A percentile compares a stretch with the other conserved stretches of the same genome.
These are phyloP conservation scores for Natator depressus DNA, from an alignment of 2,113 vertebrate species.

Conservation along the genomic window DNA sequence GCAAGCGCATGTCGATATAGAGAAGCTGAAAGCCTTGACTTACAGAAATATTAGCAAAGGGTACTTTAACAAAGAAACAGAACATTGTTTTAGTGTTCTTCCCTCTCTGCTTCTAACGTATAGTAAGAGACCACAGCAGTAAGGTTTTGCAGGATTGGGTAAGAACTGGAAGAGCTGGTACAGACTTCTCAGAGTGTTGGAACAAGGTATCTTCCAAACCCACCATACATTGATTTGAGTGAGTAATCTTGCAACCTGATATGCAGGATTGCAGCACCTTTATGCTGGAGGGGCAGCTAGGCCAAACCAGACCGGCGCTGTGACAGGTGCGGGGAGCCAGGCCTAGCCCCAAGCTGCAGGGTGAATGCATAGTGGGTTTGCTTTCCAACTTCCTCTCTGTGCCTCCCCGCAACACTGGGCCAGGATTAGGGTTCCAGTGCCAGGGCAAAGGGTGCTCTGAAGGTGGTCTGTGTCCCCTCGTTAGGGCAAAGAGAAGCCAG, in stretches of 20 bases:
- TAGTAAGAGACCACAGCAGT: background rate
- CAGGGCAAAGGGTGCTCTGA: background rate
- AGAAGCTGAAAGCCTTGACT: background rate
- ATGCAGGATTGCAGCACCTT: background rate
- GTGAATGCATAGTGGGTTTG: background rate
- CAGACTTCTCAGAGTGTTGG: background rate
- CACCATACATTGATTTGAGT: background rate
- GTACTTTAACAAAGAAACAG: background rate
- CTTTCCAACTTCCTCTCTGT: background rate
- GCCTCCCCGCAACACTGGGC: background rate
- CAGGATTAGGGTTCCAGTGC: background rate
- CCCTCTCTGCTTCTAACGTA: background rate
- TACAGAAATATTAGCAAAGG: background rate
- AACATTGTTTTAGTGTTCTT: background rate
- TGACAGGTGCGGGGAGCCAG: background rate
- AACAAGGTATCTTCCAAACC: background rate
- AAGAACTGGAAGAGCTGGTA: background rate
- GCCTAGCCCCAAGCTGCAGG: background rate
- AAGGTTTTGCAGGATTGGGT: background rate
- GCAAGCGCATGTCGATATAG: background rate
- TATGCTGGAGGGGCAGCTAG: background rate
- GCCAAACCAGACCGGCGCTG: background rate
- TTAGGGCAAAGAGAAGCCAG: background rate
- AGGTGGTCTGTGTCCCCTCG: background rate
- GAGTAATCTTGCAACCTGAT: background rate